A percentile compares a stretch with the other conserved stretches of the same genome.
Evolutionary conservation across 2,888 invertebrate genomes (phyloP).

Genomic region (Iselma pallidipennis): DNA sequence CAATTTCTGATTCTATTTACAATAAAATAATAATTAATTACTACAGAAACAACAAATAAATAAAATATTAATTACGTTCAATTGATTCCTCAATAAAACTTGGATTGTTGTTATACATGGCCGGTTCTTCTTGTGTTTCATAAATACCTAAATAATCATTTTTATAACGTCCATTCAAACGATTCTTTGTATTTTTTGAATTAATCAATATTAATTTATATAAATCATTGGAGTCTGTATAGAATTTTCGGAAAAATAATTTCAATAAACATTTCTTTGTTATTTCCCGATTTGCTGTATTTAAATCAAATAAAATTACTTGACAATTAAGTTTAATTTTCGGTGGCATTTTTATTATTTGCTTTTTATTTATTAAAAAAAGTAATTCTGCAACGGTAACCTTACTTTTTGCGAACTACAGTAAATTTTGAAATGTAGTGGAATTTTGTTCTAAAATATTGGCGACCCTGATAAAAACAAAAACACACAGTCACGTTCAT

Average conservation of each 20-base stretch:
- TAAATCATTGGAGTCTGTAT: constrained; percentile 5
- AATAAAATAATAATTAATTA: neutral
- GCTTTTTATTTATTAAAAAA: too few species aligned
- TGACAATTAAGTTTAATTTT: constrained; percentile 11
- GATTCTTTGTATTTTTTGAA: constrained; percentile 13
- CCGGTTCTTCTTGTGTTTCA: constrained; percentile 8
- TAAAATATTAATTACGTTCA: constrained; percentile 9
- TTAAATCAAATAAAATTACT: constrained; percentile 11
- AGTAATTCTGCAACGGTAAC: too few species aligned
- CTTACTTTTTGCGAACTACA: too few species aligned
- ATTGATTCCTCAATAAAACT: neutral
- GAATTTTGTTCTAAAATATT: too few species aligned
- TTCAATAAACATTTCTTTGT: constrained; percentile 10
- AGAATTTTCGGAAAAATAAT: constrained; percentile 10
- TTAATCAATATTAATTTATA: constrained; percentile 18
- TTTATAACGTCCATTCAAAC: constrained; percentile 1
- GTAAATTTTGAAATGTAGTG: too few species aligned
- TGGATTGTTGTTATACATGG: neutral
- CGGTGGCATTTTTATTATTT: constrained; percentile 12
- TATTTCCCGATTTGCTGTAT: neutral
- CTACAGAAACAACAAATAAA: too few species aligned
- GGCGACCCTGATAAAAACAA: too few species aligned
- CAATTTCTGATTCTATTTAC: constrained; percentile 3
- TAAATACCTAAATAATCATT: constrained; percentile 11
- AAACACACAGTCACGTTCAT: too few species aligned